Percentiles rank a stretch among this genome's conserved stretches.
phyloP scores from a whole-genome alignment of 2,113 vertebrate species.

The Scortum barcoo region DNA sequence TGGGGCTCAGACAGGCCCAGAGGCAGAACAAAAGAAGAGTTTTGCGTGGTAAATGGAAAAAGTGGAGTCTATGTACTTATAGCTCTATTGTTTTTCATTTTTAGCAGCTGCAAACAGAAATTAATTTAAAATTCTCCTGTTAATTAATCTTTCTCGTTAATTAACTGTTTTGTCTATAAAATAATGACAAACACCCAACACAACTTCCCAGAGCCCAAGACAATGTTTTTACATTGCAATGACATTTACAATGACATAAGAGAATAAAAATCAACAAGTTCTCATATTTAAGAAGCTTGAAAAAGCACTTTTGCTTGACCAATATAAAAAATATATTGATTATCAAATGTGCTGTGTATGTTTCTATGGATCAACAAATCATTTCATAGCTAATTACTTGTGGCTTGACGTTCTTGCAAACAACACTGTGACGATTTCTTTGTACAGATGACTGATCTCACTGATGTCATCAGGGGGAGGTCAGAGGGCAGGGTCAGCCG shows the following conservation, averaged over 20 bases:
- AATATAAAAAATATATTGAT: background rate
- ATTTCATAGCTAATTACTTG: background rate
- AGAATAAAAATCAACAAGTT: background rate
- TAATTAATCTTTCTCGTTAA: background rate
- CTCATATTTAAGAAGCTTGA: background rate
- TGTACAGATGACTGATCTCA: background rate
- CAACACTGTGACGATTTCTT: background rate
- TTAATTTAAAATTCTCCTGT: background rate
- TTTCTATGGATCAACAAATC: background rate
- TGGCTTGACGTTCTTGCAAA: background rate
- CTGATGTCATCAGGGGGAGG: background rate
- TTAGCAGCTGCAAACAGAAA: background rate
- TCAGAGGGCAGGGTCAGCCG: background rate
- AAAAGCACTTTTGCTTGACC: background rate
- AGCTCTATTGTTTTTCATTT: background rate
- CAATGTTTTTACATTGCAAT: background rate
- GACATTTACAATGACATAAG: background rate
- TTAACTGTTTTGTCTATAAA: background rate
- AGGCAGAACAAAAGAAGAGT: constrained; percentile 10
- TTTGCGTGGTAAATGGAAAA: background rate
- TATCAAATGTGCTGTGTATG: background rate
- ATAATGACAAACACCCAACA: background rate
- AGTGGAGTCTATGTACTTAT: background rate
- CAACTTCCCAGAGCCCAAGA: background rate
- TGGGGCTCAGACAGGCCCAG: constrained; percentile 26